Conservation (phyloP, 2,113 vertebrate species). For the Urocynchramus pylzowi region DNA sequence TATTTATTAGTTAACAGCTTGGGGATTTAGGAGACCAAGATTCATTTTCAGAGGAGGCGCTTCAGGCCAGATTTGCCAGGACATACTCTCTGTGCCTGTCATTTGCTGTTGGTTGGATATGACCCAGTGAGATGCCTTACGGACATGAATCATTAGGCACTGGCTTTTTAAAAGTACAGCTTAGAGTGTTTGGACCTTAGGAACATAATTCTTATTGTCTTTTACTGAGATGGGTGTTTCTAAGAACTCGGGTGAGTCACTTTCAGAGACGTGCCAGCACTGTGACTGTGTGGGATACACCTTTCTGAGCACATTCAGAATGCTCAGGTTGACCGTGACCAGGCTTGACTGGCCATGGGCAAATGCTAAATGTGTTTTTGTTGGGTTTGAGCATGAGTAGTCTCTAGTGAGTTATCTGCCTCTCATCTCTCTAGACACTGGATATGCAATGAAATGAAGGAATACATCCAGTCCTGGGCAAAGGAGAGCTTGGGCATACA, state of each 20-base stretch:
- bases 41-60: neutral
- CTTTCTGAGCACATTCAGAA: neutral
- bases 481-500: neutral
- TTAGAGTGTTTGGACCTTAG: neutral
- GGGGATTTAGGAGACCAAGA: neutral
- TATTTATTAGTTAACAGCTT: neutral
- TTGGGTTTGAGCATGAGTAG: neutral
- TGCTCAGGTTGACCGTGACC: neutral
- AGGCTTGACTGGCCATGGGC: neutral
- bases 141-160: neutral
- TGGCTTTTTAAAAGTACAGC: neutral
- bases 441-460: neutral
- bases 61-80: neutral
- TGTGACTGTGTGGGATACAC: neutral
- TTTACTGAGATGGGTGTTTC: neutral
- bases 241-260: neutral
- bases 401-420: neutral
- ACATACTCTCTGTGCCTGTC: neutral
- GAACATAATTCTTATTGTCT: neutral
- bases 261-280: neutral
- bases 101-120: neutral
- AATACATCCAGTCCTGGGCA: neutral
- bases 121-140: neutral
- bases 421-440: neutral
- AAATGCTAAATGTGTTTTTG: neutral